Conservation (phyloP, 2,797 vertebrate species). For the Acanthiza pusilla region DNA sequence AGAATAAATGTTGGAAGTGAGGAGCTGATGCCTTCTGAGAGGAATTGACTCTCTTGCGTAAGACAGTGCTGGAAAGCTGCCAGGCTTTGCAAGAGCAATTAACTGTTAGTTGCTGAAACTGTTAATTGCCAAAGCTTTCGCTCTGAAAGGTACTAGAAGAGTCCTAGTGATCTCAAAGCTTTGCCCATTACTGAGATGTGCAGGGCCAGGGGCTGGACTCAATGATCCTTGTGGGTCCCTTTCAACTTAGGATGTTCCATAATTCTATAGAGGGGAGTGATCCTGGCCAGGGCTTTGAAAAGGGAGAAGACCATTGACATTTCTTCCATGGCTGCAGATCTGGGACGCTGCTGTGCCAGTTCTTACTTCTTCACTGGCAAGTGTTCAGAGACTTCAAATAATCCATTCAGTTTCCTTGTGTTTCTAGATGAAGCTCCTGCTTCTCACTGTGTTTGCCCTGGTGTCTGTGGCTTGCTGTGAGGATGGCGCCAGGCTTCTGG, state of each 20-base stretch:
- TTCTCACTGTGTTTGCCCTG: constrained; percentile 67
- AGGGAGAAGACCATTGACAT: rapidly evolving
- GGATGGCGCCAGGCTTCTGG: constrained; percentile 91
- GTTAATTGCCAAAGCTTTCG: background rate
- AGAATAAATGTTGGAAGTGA: background rate
- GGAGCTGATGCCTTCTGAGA: background rate
- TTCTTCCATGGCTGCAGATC: background rate
- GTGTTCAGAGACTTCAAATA: too few relatives aligned
- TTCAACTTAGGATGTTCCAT: background rate
- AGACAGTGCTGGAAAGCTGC: background rate
- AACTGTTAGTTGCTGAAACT: background rate
- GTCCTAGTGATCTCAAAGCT: background rate
- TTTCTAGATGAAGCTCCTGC: constrained; percentile 78
- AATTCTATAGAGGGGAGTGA: background rate
- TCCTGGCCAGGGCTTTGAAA: background rate
- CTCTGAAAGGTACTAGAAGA: background rate
- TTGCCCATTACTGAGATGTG: background rate
- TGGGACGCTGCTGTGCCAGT: background rate
- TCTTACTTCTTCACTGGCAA: background rate
- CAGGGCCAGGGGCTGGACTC: background rate
- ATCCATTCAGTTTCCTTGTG: rapidly evolving
- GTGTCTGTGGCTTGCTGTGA: constrained; percentile 73
- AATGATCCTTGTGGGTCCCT: background rate
- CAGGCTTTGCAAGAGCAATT: background rate
- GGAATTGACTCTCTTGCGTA: background rate